Conservation (phyloP, 1,140 invertebrate genomes). For the Diorhabda elongata region DNA sequence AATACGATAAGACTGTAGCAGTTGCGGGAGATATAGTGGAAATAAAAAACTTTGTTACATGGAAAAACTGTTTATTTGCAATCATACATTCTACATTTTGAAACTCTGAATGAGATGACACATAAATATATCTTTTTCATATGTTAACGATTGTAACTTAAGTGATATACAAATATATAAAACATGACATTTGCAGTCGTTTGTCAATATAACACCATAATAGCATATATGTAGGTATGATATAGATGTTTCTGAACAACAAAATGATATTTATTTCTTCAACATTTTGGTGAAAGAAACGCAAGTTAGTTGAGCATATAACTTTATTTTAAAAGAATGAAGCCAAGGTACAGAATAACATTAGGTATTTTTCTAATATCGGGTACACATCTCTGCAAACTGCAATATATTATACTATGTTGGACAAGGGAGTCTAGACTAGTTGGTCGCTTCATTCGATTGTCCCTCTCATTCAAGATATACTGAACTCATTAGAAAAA, state of each 20-base stretch:
- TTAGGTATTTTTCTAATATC: conserved; percentile 34
- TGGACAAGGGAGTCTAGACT: conserved; percentile 34
- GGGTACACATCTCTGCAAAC: conserved; percentile 33
- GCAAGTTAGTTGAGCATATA: conserved; percentile 30
- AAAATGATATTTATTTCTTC: neutral
- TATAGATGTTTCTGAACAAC: conserved; percentile 16
- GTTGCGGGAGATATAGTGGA: no score
- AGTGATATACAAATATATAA: conserved; percentile 2
- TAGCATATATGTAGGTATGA: conserved; percentile 27
- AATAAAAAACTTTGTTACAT: neutral
- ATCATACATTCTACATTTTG: conserved; percentile 41
- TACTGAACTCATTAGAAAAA: conserved; percentile 21
- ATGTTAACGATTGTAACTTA: conserved; percentile 7
- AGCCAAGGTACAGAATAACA: conserved; percentile 35
- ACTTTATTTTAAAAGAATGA: conserved; percentile 33
- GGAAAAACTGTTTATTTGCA: conserved; percentile 37
- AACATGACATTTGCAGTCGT: conserved; percentile 38
- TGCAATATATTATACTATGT: conserved; percentile 30
- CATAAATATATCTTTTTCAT: conserved; percentile 9
- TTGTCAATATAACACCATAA: conserved; percentile 39
- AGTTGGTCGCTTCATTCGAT: conserved; percentile 34
- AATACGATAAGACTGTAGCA: no score
- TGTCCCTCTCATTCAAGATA: conserved; percentile 30
- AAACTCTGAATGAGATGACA: conserved; percentile 14
- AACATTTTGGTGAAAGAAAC: conserved; percentile 22